Conservation (phyloP, 1,140 invertebrate species). For the Maniola jurtina region DNA sequence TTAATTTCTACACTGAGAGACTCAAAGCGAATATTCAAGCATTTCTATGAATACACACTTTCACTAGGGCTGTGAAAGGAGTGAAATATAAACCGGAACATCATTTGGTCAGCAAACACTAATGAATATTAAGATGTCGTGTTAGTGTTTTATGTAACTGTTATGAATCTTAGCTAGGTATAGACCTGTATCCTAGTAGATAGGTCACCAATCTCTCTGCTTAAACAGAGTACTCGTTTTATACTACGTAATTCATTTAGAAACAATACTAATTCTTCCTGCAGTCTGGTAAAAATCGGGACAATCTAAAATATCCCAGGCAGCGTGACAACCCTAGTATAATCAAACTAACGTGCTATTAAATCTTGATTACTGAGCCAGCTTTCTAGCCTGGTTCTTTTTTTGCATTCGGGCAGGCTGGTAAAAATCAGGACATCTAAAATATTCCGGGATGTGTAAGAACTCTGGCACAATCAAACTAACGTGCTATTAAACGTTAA, state of each 20-base stretch:
- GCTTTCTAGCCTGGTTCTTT: no score
- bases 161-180: constrained; percentile 12
- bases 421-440: no score
- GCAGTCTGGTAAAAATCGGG: no score
- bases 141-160: no score
- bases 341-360: not conserved
- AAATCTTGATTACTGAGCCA: constrained; percentile 6
- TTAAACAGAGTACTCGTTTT: no score
- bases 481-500: constrained; percentile 16
- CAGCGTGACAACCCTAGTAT: not conserved
- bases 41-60: constrained; percentile 10
- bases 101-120: no score
- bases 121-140: no score
- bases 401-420: no score
- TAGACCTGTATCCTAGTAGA: no score
- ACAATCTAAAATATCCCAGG: not conserved
- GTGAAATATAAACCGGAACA: not conserved
- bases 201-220: no score
- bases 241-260: no score
- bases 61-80: not conserved
- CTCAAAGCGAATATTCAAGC: constrained; percentile 4
- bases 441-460: not conserved
- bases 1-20: constrained; percentile 11
- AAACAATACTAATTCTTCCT: no score
- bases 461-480: not conserved